Percentiles rank a stretch among this genome's conserved stretches.
Evolutionary conservation across 2,113 vertebrate genomes (phyloP).

Genomic region (Myrmophylax atrothorax): DNA sequence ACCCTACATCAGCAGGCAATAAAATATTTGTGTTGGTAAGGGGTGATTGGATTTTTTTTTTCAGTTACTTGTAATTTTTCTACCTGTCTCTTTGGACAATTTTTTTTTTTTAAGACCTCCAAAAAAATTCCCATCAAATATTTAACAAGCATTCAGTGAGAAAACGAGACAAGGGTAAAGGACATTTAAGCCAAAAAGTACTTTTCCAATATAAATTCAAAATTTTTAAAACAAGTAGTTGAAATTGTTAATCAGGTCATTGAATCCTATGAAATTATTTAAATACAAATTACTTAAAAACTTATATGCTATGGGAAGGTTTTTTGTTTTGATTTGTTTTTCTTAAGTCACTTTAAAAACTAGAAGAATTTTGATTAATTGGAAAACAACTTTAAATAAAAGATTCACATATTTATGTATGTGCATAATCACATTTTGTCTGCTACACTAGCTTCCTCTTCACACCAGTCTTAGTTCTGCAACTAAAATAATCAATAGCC

Average conservation of each 20-base stretch:
- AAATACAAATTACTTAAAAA: neutral
- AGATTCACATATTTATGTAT: neutral
- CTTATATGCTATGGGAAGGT: neutral
- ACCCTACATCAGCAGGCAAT: neutral
- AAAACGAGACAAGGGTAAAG: neutral
- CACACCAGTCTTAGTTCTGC: neutral
- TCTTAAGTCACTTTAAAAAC: neutral
- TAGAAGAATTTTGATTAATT: neutral
- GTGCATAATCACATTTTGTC: neutral
- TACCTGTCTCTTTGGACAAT: neutral
- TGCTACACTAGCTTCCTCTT: neutral
- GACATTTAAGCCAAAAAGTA: neutral
- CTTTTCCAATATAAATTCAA: neutral
- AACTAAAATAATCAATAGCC: neutral
- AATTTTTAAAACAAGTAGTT: neutral
- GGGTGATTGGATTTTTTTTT: fast-evolving
- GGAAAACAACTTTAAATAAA: neutral
- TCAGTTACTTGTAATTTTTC: neutral
- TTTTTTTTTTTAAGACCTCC: neutral
- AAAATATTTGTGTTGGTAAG: neutral
- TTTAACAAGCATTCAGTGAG: neutral
- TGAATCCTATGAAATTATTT: neutral
- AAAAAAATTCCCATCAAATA: neutral
- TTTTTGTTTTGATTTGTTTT: neutral
- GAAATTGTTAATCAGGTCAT: neutral